A percentile compares a stretch with the other conserved stretches of the same genome.
phyloP scores from a whole-genome alignment of 2,888 invertebrate genomes.

The Metallyticus violacea region DNA sequence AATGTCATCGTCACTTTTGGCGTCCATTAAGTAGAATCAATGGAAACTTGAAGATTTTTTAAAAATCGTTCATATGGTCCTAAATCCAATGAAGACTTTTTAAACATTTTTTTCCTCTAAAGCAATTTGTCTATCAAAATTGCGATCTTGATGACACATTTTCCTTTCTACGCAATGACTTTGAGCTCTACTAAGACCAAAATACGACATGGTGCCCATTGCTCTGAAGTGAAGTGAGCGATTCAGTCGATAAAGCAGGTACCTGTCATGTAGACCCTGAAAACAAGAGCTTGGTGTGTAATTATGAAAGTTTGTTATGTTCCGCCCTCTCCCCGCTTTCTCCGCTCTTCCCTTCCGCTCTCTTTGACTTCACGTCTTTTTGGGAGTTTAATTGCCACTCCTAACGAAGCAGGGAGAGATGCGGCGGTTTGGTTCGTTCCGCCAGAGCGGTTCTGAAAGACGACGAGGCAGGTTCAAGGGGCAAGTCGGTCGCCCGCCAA shows the following conservation, averaged over 20 bases:
- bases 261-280: neutral
- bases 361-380: neutral
- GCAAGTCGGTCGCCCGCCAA: too few relatives aligned
- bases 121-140: too few relatives aligned
- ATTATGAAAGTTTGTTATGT: neutral
- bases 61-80: too few relatives aligned
- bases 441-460: constrained; percentile 1
- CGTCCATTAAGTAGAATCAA: too few relatives aligned
- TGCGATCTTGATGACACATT: neutral
- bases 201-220: neutral
- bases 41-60: too few relatives aligned
- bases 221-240: too few relatives aligned
- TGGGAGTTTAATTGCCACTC: constrained; percentile 1
- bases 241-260: neutral
- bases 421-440: neutral
- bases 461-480: neutral
- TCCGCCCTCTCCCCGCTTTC: neutral
- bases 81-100: too few relatives aligned
- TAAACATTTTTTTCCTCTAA: too few relatives aligned
- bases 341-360: neutral
- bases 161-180: neutral
- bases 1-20: too few relatives aligned
- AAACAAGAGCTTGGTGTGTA: neutral
- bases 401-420: neutral
- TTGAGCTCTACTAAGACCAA: neutral